Evolutionary conservation across 2,888 invertebrate genomes (phyloP).

Genomic region (Leptopilina syphax): DNA sequence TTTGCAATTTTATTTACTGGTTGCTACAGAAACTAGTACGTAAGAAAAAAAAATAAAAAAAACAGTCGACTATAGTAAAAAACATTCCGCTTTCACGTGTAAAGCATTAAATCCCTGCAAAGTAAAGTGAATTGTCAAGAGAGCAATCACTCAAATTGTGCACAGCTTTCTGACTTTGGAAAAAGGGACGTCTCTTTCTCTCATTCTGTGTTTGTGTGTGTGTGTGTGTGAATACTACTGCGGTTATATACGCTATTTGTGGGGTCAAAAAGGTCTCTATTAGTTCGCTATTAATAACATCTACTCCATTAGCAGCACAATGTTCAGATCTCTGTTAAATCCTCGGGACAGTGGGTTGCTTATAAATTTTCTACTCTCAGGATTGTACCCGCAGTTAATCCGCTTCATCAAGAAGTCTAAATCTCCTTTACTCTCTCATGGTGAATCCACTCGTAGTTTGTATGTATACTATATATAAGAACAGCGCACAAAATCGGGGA

Average conservation of each 20-base stretch:
- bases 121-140: slow-evolving; percentile 19
- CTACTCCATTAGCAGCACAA: slow-evolving; percentile 38
- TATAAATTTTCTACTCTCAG: slow-evolving; percentile 23
- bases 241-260: no score
- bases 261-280: slow-evolving; percentile 28
- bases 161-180: slow-evolving; percentile 3
- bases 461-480: not conserved
- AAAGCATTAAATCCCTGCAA: slow-evolving; percentile 22
- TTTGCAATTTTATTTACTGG: no score
- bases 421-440: slow-evolving; percentile 22
- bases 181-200: not conserved
- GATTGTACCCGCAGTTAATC: slow-evolving; percentile 23
- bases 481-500: slow-evolving; percentile 28
- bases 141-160: slow-evolving; percentile 35
- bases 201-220: no score
- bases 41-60: no score
- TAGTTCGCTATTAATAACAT: slow-evolving; percentile 37
- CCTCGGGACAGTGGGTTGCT: slow-evolving; percentile 26
- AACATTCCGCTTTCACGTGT: no score
- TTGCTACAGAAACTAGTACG: no score
- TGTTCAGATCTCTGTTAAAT: slow-evolving; percentile 21
- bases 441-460: not conserved
- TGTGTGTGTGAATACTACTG: not conserved
- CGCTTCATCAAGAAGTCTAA: slow-evolving; percentile 41
- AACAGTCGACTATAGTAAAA: no score